Percentiles rank a stretch among this genome's conserved stretches.
These are phyloP conservation scores for Heliconius sara DNA, from an alignment of 2,888 invertebrate genomes.

Conservation along the genomic window DNA sequence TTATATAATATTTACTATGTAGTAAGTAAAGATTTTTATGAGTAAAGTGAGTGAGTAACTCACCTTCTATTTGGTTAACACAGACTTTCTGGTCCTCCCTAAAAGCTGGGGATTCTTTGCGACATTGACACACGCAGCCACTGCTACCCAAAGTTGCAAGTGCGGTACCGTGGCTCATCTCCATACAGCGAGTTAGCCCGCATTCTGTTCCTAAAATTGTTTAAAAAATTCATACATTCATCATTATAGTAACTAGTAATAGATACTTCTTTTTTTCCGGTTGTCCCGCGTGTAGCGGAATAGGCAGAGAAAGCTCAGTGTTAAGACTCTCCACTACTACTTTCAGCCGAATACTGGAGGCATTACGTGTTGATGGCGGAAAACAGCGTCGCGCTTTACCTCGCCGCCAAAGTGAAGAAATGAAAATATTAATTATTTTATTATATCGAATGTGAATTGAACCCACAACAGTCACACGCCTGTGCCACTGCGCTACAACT, in stretches of 20 bases:
- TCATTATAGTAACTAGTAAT: background rate
- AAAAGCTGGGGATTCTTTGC: conserved; percentile 86
- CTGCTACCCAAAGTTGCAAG: conserved; percentile 72
- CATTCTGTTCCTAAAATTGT: conserved; percentile 78
- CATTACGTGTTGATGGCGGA: no score
- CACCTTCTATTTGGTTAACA: conserved; percentile 89
- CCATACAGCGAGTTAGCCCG: conserved; percentile 86
- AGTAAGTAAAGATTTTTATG: background rate
- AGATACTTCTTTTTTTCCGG: no score
- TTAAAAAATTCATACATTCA: background rate
- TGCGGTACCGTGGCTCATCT: conserved; percentile 87
- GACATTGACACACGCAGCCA: conserved; percentile 88
- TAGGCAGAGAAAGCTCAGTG: background rate
- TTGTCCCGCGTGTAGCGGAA: background rate
- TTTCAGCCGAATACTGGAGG: no score
- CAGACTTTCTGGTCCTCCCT: conserved; percentile 89
- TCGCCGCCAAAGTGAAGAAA: no score
- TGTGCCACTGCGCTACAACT: no score
- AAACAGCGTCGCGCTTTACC: no score
- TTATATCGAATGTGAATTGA: no score
- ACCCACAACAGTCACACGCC: no score
- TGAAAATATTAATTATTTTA: no score
- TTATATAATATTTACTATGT: background rate
- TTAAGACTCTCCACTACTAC: background rate
- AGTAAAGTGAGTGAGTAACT: conserved; percentile 47